Conservation (phyloP, 2,797 vertebrate species). For the Enteromius trimaculatus region DNA sequence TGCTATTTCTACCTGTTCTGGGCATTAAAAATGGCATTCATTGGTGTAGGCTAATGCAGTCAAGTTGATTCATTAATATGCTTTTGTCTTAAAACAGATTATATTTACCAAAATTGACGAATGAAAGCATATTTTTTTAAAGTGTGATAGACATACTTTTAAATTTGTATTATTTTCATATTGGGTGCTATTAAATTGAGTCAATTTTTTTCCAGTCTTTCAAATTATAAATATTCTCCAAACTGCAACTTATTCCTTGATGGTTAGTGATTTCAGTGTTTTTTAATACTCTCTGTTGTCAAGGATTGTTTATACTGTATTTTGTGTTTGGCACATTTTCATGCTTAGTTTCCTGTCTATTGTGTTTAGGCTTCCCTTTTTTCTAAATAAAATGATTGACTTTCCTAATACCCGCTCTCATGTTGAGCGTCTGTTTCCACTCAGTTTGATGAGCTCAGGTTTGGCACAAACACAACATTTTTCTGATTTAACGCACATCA, state of each 20-base stretch:
- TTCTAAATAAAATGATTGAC: conserved; percentile 42
- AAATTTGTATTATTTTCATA: background rate
- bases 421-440: conserved; percentile 40
- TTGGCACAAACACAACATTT: conserved; percentile 32
- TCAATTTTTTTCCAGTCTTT: background rate
- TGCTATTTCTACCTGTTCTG: background rate
- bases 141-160: background rate
- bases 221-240: background rate
- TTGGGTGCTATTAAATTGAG: background rate
- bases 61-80: background rate
- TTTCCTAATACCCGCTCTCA: conserved; percentile 25
- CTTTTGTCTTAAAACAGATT: no score
- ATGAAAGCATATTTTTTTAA: no score
- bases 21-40: background rate
- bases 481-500: conserved; percentile 47
- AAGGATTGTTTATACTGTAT: background rate
- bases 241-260: conserved; percentile 8
- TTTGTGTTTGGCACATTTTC: background rate
- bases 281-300: background rate
- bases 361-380: conserved; percentile 9
- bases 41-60: background rate
- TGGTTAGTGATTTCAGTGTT: background rate
- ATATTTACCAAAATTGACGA: no score
- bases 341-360: background rate
- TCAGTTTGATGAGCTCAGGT: conserved; percentile 47